Conservation (phyloP, 1,140 invertebrate genomes). For the Dendrolimus kikuchii region DNA sequence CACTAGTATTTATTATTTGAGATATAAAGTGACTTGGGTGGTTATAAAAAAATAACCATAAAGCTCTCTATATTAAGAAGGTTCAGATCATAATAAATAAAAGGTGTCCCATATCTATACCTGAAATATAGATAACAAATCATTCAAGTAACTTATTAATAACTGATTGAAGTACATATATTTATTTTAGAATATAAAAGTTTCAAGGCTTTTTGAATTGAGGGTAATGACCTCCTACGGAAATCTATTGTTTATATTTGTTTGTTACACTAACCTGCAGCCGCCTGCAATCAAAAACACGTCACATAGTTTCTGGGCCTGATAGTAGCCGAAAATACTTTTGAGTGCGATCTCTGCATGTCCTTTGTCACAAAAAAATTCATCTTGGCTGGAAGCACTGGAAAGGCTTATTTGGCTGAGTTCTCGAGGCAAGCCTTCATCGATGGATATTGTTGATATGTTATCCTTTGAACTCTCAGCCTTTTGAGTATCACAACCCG, state of each 20-base stretch:
- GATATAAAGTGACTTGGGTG: no score
- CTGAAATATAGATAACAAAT: no score
- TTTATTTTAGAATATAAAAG: no score
- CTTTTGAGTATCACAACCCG: conserved; percentile 54
- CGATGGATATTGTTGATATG: conserved; percentile 59
- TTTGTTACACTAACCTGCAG: conserved; percentile 68
- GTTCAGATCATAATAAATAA: no score
- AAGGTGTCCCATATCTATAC: no score
- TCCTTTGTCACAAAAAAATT: conserved; percentile 84
- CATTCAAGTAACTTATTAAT: no score
- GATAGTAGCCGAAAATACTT: conserved; percentile 86
- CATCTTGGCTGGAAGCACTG: conserved; percentile 75
- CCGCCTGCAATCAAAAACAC: conserved; percentile 83
- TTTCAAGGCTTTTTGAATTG: no score
- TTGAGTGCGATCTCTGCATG: conserved; percentile 86
- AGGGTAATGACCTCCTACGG: no score
- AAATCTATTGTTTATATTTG: neutral
- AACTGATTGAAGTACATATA: no score
- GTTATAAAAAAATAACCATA: no score
- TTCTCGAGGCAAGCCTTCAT: conserved; percentile 72
- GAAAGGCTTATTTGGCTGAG: conserved; percentile 73
- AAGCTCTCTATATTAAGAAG: no score
- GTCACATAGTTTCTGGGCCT: conserved; percentile 86
- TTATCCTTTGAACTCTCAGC: conserved; percentile 54
- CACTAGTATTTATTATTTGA: neutral